Evolutionary conservation across 2,888 invertebrate species (phyloP).

Genomic region (Notocelia uddmanniana): DNA sequence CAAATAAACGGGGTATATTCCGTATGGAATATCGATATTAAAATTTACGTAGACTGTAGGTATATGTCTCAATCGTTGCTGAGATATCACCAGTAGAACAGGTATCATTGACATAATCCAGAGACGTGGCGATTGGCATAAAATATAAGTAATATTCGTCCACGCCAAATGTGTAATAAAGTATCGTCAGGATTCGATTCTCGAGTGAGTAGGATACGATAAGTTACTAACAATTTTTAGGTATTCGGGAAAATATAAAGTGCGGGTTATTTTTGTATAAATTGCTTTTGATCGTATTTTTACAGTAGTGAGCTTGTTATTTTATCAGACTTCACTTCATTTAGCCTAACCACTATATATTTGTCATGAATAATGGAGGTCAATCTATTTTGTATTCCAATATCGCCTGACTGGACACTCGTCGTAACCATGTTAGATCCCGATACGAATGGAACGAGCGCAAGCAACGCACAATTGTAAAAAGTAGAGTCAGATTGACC

Average conservation of each 20-base stretch:
- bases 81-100: too few relatives aligned
- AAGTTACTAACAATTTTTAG: constrained; percentile 19
- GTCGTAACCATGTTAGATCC: background rate
- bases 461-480: background rate
- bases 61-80: too few relatives aligned
- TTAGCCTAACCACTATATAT: background rate
- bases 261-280: background rate
- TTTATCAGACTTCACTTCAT: too few relatives aligned
- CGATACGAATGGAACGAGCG: background rate
- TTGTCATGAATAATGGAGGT: background rate
- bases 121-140: constrained; percentile 21
- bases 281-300: background rate
- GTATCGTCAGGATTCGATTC: constrained; percentile 36
- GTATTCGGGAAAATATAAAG: constrained; percentile 2
- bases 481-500: background rate
- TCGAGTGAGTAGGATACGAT: constrained; percentile 33
- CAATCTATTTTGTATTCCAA: background rate
- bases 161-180: constrained; percentile 29
- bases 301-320: too few relatives aligned
- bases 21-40: too few relatives aligned
- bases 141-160: constrained; percentile 29
- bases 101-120: constrained; percentile 21
- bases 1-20: too few relatives aligned
- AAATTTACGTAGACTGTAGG: too few relatives aligned
- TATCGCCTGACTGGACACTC: background rate